Evolutionary conservation across 2,888 invertebrate species (phyloP), one percentile per base, ranked within the genome.

Genomic region (Drosophila quinaria): DNA sequence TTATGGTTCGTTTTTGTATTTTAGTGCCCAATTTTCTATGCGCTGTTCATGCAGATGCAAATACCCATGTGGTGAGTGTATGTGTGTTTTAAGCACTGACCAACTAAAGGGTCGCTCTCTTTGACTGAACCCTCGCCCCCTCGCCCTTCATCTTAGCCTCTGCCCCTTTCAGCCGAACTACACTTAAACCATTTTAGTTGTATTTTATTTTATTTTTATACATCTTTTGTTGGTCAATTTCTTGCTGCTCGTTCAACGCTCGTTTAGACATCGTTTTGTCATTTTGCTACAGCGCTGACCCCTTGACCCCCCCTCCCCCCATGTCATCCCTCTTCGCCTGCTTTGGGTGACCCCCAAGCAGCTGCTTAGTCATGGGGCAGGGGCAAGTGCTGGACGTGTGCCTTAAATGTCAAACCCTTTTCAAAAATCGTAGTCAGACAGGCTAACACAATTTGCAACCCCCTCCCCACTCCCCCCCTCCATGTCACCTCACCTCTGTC

Each of bases 241-340:
- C 68, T 71, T 77, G 70, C 70, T 63, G 78, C 72, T 78, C 76
- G 78, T 84, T 89, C 67, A 76, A 78, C 74, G 78, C 87, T 81
- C 87, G 84, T 87, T 85, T 77, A 79, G 79, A 79, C 79, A 81
- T 87, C 87, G 81, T 85, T 89, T 85, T 85, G 89, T 87, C 89
- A 87, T 84, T 89, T 75, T 64, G 67, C 51, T 54, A 60, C 64
- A 61, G 46, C 54, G 19, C 42, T 25, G 46, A 58, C 42, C 74
- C 69, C 49, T n/a, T 42, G 9, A 37, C 29, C 35, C 25, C 31
- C 29, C 3, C 13, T 1, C 1, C 46, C 35, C 4, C 1, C 3
- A 13, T 11, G 5, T 8, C 4, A 9, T 8, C 29, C 8, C 9
- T 13, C 10, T n/a, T 19, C 10, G 1, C n/a, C 15, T 2, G 8